Percentiles rank a stretch among this genome's conserved stretches.
Conservation (phyloP, 1,140 invertebrate genomes). For the Cyclargus thomasi region DNA sequence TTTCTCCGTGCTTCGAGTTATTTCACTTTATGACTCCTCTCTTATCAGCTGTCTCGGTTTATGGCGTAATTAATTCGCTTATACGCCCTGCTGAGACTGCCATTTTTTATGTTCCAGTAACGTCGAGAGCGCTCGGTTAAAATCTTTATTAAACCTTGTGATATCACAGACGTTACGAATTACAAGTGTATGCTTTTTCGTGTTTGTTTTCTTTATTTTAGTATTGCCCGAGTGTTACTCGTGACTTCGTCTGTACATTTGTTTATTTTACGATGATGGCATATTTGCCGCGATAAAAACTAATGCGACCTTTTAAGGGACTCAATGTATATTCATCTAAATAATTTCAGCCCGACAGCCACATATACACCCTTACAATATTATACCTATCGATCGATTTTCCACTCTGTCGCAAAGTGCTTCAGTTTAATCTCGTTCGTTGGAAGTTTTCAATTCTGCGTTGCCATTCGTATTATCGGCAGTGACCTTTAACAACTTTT, state of each 20-base stretch:
- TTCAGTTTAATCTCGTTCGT: constrained; percentile 25
- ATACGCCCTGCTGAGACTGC: constrained; percentile 32
- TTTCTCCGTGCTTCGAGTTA: constrained; percentile 36
- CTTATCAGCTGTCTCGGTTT: constrained; percentile 43
- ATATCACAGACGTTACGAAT: constrained; percentile 16
- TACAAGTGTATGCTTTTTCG: constrained; percentile 13
- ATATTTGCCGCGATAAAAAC: too few species aligned
- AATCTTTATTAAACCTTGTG: constrained; percentile 29
- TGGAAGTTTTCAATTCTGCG: constrained; percentile 19
- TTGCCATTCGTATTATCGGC: constrained; percentile 40
- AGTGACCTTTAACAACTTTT: constrained; percentile 62
- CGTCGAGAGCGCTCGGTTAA: constrained; percentile 30
- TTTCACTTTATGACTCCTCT: constrained; percentile 38
- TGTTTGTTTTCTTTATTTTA: constrained; percentile 15
- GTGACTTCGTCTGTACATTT: too few species aligned
- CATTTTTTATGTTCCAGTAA: constrained; percentile 32
- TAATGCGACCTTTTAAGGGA: too few species aligned
- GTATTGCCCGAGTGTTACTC: neutral
- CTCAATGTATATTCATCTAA: too few species aligned
- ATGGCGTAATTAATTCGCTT: constrained; percentile 45
- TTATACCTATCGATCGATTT: neutral
- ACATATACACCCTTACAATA: too few species aligned
- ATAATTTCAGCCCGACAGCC: too few species aligned
- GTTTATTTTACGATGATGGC: too few species aligned
- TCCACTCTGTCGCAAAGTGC: neutral